phyloP scores from a whole-genome alignment of 2,113 vertebrate genomes.

The Apteryx mantelli region DNA sequence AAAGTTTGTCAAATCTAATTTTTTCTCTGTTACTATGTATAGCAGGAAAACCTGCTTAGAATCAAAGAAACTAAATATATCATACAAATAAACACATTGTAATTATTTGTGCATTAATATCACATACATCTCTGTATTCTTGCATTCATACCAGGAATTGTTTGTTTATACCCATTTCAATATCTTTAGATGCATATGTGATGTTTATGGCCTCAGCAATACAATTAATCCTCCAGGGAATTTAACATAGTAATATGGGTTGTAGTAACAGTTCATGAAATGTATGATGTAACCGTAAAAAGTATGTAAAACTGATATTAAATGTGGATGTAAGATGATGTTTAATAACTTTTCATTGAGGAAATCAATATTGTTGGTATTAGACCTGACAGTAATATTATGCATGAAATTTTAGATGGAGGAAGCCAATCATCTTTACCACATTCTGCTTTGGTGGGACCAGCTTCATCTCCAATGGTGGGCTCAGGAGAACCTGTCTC shows the following conservation, averaged over 20 bases:
- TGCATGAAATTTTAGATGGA: constrained; percentile 73
- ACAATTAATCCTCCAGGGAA: background rate
- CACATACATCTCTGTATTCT: background rate
- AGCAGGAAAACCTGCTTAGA: background rate
- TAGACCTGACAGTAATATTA: background rate
- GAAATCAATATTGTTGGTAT: background rate
- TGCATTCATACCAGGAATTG: background rate
- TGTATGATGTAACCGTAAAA: background rate
- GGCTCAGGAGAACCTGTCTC: constrained; percentile 84
- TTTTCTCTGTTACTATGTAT: background rate
- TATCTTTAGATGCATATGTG: background rate
- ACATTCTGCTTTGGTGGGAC: constrained; percentile 74
- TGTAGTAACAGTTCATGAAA: background rate
- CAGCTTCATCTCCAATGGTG: constrained; percentile 70
- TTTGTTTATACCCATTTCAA: background rate
- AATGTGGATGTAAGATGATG: background rate
- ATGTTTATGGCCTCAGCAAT: background rate
- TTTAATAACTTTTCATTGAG: background rate
- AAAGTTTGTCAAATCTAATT: background rate
- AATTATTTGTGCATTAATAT: background rate
- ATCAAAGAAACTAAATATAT: background rate
- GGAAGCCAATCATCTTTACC: constrained; percentile 73
- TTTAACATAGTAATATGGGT: background rate
- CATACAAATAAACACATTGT: background rate
- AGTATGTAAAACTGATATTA: background rate